Evolutionary conservation across 2,888 invertebrate species (phyloP), one percentile per base, ranked within the genome.

Genomic region (Andrena chrysosceles): DNA sequence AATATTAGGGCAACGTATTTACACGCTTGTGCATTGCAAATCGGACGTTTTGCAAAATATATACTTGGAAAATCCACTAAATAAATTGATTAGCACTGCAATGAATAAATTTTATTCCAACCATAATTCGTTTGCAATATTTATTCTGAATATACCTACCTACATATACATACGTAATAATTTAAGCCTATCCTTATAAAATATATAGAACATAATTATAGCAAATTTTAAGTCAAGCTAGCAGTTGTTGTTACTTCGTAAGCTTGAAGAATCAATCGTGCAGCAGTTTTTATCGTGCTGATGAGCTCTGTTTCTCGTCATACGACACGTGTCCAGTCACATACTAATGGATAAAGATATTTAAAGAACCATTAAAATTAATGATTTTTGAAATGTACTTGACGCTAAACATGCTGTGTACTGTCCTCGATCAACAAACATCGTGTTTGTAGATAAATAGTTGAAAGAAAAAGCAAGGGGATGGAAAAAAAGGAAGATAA

Each of bases 351-450:
- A 13, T 7, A 8, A 0, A 48, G 60, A 56, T 79, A 49, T 59
- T 69, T 48, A 35, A 35, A 35, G 10, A 10, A 63, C 16, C 7
- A 64, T 52, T 42, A 52, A 48, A 52, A 56, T 69, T 16, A 48
- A 56, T n/a, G 76, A 59, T 56, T 33, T 49, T 66, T 31, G 6
- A 66, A 59, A 29, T 23, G 7, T 35, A 48, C 33, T 26, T 10
- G 31, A 35, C 16, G 35, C 2, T 33, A 73, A 79, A 71, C 56
- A 52, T 29, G 6, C 10, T 35, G 0, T 10, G 35, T 26, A 52
- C 49, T 85, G 84, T 87, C 70, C 71, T 56, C 52, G 66, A 67
- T 77, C 63, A 56, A 29, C 48, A 69, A 77, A 77, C 64, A 78
- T 79, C 70, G 68, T 62, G 23, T 54, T 42, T 63, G 59, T 13